These are phyloP conservation scores for Vicugna pacos DNA, from an alignment of 2,113 vertebrate species.

Conservation along the genomic window DNA sequence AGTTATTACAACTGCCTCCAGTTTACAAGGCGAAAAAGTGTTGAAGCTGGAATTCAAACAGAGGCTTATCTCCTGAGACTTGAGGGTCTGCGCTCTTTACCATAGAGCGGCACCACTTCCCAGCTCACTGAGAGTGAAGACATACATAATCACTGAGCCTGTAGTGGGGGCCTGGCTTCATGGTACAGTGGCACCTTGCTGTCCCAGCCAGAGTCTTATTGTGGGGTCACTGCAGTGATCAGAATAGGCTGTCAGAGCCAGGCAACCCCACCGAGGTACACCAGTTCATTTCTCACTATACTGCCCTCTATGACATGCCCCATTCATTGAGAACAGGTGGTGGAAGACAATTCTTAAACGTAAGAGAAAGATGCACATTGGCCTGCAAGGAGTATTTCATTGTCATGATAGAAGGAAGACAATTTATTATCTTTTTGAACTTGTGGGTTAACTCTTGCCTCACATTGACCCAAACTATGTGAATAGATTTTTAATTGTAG, in stretches of 20 bases:
- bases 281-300: neutral
- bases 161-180: neutral
- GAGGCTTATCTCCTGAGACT: neutral
- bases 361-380: neutral
- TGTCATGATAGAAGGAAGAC: neutral
- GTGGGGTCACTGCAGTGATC: neutral
- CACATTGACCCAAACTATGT: neutral
- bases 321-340: neutral
- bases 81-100: neutral
- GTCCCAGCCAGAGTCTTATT: neutral
- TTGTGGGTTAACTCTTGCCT: neutral
- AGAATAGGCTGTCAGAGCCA: slow-evolving; percentile 32
- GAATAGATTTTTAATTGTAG: neutral
- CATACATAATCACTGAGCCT: neutral
- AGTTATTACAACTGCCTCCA: slow-evolving; percentile 18
- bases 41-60: slow-evolving; percentile 52
- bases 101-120: neutral
- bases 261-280: neutral
- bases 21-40: slow-evolving; percentile 19
- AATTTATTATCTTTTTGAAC: neutral
- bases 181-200: neutral
- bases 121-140: neutral
- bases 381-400: neutral
- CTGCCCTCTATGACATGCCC: neutral
- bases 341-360: neutral